Evolutionary conservation across 2,888 invertebrate genomes (phyloP).

Genomic region (Pristionchus fissidentatus): DNA sequence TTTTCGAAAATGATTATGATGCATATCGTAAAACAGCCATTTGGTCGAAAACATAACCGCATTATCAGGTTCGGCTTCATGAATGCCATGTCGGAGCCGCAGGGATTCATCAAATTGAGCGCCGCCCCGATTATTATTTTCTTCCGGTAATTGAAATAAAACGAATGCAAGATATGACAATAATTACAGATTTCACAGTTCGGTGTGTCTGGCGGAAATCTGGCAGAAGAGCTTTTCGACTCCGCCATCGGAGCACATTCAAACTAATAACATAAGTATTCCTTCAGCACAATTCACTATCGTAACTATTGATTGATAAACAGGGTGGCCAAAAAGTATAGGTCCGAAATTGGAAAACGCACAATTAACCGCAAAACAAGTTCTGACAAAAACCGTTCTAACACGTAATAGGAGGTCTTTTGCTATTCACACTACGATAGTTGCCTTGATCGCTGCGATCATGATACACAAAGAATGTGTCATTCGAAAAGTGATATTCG

Average conservation of each 20-base stretch:
- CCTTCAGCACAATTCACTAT: not conserved
- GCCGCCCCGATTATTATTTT: conserved; percentile 24
- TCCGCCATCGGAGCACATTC: not conserved
- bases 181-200: not conserved
- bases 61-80: not conserved
- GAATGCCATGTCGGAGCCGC: not conserved
- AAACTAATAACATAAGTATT: not conserved
- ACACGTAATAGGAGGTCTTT: no score
- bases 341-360: no score
- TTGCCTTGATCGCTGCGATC: no score
- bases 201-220: not conserved
- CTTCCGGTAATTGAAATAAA: not conserved
- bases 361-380: no score
- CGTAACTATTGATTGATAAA: not conserved
- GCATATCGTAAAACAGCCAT: no score
- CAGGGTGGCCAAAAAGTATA: no score
- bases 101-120: not conserved
- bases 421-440: no score
- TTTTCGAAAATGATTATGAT: not conserved
- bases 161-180: not conserved
- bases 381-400: no score
- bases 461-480: no score
- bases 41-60: no score
- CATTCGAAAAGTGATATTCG: no score
- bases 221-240: conserved; percentile 25